phyloP scores from a whole-genome alignment of 2,797 vertebrate species.

The Spheniscus humboldti region DNA sequence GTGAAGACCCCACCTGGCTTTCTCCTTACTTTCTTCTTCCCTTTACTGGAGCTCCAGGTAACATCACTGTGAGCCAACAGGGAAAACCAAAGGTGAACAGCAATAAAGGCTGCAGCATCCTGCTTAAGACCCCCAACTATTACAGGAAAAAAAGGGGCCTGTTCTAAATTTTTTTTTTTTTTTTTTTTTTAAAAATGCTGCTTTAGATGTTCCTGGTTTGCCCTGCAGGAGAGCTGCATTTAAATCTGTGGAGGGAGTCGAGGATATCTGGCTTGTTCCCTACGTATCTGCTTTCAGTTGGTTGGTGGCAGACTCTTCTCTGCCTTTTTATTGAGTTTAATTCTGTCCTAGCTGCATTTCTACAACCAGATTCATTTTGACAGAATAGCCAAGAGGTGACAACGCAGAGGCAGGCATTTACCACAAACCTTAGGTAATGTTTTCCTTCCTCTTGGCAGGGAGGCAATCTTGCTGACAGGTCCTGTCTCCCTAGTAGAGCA shows the following conservation, averaged over 20 bases:
- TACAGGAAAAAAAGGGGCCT: not conserved
- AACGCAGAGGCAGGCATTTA: no score
- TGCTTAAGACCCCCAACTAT: not conserved
- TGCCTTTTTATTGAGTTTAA: not conserved
- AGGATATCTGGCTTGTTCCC: not conserved
- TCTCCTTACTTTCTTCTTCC: not conserved
- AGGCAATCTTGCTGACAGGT: no score
- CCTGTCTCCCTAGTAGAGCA: no score
- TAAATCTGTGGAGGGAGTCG: not conserved
- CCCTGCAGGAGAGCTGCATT: not conserved
- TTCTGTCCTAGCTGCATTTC: not conserved
- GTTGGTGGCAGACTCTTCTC: not conserved
- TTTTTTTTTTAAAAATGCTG: not conserved
- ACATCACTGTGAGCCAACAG: not conserved
- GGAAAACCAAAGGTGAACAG: not conserved
- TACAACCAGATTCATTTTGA: not conserved
- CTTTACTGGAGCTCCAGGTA: not conserved
- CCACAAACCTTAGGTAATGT: no score
- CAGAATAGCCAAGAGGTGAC: not conserved
- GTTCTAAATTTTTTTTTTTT: not conserved
- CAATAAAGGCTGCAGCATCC: not conserved
- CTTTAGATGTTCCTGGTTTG: not conserved
- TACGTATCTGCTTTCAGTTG: not conserved
- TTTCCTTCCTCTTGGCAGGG: no score
- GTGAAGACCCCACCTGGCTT: not conserved